Evolutionary conservation across 2,113 vertebrate species (phyloP).

Genomic region (Mystacornis crossleyi): DNA sequence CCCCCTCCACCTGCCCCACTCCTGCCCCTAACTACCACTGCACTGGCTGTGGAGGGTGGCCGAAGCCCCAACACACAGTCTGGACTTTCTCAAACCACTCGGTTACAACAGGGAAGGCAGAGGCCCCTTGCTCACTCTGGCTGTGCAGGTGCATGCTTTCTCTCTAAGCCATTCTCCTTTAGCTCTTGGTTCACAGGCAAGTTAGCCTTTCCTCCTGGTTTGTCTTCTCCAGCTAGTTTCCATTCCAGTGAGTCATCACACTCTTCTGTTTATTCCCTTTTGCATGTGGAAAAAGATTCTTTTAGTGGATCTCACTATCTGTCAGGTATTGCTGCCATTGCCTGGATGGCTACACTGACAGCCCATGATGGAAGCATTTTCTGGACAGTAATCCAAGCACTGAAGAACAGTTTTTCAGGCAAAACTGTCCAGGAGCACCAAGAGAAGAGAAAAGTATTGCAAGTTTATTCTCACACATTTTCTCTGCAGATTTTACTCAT

Average conservation of each 20-base stretch:
- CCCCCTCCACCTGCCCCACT: not conserved
- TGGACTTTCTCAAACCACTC: not conserved
- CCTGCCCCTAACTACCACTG: not conserved
- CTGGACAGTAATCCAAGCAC: not conserved
- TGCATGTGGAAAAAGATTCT: not conserved
- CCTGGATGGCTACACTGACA: not conserved
- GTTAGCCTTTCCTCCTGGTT: not conserved
- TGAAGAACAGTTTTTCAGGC: not conserved
- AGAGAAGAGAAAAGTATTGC: not conserved
- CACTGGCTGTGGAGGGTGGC: not conserved
- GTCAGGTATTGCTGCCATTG: not conserved
- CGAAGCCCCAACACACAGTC: not conserved
- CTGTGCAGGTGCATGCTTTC: not conserved
- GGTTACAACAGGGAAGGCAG: accelerated
- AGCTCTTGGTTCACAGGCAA: not conserved
- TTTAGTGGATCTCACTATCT: not conserved
- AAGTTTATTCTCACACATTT: not conserved
- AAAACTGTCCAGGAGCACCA: not conserved
- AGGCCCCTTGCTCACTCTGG: accelerated
- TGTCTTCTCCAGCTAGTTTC: not conserved
- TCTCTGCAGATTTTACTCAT: not conserved
- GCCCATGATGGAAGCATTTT: not conserved
- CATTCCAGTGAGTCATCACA: not conserved
- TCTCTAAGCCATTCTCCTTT: not conserved
- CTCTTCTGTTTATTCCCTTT: not conserved